phyloP scores from a whole-genome alignment of 2,888 invertebrate genomes.

The Meghimatium bilineatum region DNA sequence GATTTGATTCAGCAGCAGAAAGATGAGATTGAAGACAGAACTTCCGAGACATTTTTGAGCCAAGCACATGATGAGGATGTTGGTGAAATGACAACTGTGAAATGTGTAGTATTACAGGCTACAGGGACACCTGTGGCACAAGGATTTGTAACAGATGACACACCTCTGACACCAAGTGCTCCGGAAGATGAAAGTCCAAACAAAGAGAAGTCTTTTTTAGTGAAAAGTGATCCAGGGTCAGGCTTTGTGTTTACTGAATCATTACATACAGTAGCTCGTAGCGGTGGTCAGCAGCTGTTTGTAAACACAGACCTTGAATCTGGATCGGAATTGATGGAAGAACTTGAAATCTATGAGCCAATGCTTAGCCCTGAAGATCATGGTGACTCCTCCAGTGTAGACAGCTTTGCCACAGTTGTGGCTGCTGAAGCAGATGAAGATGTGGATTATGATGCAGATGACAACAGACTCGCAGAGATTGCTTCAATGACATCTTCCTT shows the following conservation, averaged over 20 bases:
- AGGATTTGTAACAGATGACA: constrained; percentile 20
- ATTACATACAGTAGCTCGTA: not conserved
- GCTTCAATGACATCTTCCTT: constrained; percentile 78
- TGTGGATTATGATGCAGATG: constrained; percentile 78
- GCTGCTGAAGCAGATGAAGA: constrained; percentile 78
- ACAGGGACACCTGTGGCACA: not conserved
- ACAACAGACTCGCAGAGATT: constrained; percentile 81
- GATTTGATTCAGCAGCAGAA: constrained; percentile 77
- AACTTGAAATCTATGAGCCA: constrained; percentile 19
- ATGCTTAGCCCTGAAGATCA: constrained; percentile 43
- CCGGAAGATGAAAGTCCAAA: constrained; percentile 10
- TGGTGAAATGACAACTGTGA: constrained; percentile 2
- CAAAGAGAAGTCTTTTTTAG: constrained; percentile 58
- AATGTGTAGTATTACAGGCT: not conserved
- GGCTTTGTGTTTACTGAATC: constrained; percentile 50
- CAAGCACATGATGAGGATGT: constrained; percentile 36
- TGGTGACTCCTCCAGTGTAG: constrained; percentile 75
- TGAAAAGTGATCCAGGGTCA: constrained; percentile 53
- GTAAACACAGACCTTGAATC: constrained; percentile 52
- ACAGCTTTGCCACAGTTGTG: constrained; percentile 76
- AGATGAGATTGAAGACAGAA: constrained; percentile 58
- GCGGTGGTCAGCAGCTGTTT: constrained; percentile 22
- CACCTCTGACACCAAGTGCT: constrained; percentile 23
- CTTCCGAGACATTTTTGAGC: not conserved
- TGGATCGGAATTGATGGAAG: constrained; percentile 48